phyloP scores from a whole-genome alignment of 1,140 invertebrate genomes.

The Cryptotermes secundus region DNA sequence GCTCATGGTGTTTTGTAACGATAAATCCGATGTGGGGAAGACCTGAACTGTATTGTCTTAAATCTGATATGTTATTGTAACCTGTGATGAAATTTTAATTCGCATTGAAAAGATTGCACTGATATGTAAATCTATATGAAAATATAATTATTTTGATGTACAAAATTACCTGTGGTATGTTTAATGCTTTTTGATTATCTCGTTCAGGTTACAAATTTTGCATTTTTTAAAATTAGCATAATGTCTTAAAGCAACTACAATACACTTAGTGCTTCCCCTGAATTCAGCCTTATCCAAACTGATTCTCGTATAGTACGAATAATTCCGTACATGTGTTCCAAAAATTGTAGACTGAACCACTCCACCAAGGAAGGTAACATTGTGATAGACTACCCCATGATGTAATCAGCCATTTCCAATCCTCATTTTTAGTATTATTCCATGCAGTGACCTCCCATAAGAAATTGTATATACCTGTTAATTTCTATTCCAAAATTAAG shows the following conservation, averaged over 20 bases:
- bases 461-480: slow-evolving; percentile 10
- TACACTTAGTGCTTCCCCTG: neutral
- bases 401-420: neutral
- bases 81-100: too few species aligned
- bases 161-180: too few species aligned
- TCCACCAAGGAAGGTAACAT: slow-evolving; percentile 1
- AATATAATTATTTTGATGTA: too few species aligned
- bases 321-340: neutral
- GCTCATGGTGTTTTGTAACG: slow-evolving; percentile 5
- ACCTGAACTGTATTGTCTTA: slow-evolving; percentile 8
- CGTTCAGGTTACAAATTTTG: too few species aligned
- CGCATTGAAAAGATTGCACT: too few species aligned
- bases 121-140: too few species aligned
- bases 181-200: too few species aligned
- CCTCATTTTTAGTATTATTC: neutral
- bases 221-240: too few species aligned
- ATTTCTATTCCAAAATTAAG: neutral
- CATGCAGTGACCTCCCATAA: neutral
- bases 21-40: neutral
- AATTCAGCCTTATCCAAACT: slow-evolving; percentile 9
- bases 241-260: neutral
- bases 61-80: neutral
- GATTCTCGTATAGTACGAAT: neutral
- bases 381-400: neutral
- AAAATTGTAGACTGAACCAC: slow-evolving; percentile 10